Evolutionary conservation across 2,797 vertebrate genomes (phyloP).

Genomic region (Sebastolobus alascanus): DNA sequence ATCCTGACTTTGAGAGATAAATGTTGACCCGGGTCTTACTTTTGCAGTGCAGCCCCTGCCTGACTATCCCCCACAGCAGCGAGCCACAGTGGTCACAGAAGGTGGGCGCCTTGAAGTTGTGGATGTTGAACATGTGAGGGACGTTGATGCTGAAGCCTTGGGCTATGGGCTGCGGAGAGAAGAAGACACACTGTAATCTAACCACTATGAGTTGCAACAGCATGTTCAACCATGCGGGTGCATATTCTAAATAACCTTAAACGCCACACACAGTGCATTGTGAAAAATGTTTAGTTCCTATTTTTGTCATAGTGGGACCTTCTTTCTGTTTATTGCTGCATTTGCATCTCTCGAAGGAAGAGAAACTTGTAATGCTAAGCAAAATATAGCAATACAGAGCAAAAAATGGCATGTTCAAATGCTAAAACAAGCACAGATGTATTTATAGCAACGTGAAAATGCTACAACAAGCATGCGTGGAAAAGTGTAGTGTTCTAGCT

Average conservation of each 20-base stretch:
- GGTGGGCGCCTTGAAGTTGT: constrained; percentile 96
- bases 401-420: background rate
- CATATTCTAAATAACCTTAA: background rate
- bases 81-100: constrained; percentile 99
- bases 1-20: background rate
- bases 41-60: constrained; percentile 97
- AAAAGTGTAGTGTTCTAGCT: constrained; percentile 50
- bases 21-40: constrained; percentile 82
- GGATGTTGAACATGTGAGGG: constrained; percentile 94
- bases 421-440: background rate
- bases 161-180: constrained; percentile 83
- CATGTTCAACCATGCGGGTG: background rate
- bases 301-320: background rate
- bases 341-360: constrained; percentile 31
- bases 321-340: constrained; percentile 12
- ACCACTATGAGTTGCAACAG: background rate
- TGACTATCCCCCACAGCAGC: constrained; percentile 94
- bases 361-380: constrained; percentile 48
- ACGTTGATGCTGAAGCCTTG: constrained; percentile 98
- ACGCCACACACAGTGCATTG: background rate
- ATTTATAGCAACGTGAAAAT: constrained; percentile 19
- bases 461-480: constrained; percentile 1
- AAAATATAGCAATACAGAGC: background rate
- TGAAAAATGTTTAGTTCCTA: constrained; percentile 25
- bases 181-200: background rate